Conservation (phyloP, 2,113 vertebrate species). For the Falcunculus frontatus region DNA sequence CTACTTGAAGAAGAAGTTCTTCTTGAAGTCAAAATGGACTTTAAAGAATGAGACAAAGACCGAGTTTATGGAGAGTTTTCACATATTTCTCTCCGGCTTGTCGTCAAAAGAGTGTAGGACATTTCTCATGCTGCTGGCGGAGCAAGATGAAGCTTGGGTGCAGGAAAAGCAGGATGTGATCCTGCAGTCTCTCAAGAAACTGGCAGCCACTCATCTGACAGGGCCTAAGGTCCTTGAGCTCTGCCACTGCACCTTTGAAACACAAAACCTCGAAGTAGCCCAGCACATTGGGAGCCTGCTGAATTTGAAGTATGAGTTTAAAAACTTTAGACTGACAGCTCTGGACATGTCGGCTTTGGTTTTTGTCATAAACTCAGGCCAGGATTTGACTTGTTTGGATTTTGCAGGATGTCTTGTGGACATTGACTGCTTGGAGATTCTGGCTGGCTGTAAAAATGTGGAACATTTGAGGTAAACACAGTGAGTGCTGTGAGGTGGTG, state of each 20-base stretch:
- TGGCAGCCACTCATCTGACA: conserved; percentile 74
- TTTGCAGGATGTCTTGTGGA: conserved; percentile 86
- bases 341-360: conserved; percentile 80
- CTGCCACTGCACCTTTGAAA: conserved; percentile 83
- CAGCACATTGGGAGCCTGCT: conserved; percentile 55
- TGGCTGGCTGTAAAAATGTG: conserved; percentile 75
- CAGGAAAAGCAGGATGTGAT: conserved; percentile 71
- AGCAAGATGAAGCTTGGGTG: conserved; percentile 57
- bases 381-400: conserved; percentile 67
- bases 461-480: conserved; percentile 77
- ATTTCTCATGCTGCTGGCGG: conserved; percentile 70
- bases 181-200: conserved; percentile 62
- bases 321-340: conserved; percentile 79
- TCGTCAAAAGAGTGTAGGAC: conserved; percentile 68
- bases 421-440: conserved; percentile 73
- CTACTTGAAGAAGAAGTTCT: conserved; percentile 74
- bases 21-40: conserved; percentile 83
- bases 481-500: neutral
- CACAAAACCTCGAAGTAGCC: conserved; percentile 73
- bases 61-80: conserved; percentile 76
- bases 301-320: conserved; percentile 73
- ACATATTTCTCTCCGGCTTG: conserved; percentile 84
- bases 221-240: conserved; percentile 87
- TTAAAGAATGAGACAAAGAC: conserved; percentile 74
- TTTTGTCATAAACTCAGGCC: conserved; percentile 72